Conservation (phyloP, 2,888 invertebrate genomes). For the Lycocerus yunnanus region DNA sequence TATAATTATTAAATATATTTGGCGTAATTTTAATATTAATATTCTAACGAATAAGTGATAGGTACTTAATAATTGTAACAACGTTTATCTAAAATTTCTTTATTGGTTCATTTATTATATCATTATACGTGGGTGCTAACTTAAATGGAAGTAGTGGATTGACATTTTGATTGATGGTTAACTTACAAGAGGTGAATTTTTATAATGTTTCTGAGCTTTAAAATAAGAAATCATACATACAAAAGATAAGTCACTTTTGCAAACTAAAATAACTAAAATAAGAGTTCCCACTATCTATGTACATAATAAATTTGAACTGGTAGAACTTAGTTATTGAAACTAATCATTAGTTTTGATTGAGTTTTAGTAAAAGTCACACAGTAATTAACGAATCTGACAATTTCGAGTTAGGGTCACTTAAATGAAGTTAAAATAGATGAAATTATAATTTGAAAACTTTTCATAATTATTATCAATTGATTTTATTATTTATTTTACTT, state of each 20-base stretch:
- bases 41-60: neutral
- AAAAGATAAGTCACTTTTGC: neutral
- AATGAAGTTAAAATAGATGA: neutral
- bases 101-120: neutral
- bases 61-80: neutral
- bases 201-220: neutral
- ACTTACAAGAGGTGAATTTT: slow-evolving; percentile 18
- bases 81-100: neutral
- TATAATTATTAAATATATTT: too few relatives aligned
- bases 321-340: neutral
- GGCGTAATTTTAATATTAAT: too few relatives aligned
- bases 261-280: neutral
- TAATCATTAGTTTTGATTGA: neutral
- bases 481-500: neutral
- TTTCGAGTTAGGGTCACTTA: neutral
- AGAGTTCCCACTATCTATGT: too few relatives aligned
- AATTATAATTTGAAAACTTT: neutral
- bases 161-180: slow-evolving; percentile 12
- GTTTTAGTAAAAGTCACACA: neutral
- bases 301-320: too few relatives aligned
- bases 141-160: slow-evolving; percentile 1
- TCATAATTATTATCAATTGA: neutral
- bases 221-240: neutral
- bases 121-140: slow-evolving; percentile 16
- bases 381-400: neutral